Evolutionary conservation across 2,113 vertebrate genomes (phyloP).

Genomic region (Todiramphus chloris): DNA sequence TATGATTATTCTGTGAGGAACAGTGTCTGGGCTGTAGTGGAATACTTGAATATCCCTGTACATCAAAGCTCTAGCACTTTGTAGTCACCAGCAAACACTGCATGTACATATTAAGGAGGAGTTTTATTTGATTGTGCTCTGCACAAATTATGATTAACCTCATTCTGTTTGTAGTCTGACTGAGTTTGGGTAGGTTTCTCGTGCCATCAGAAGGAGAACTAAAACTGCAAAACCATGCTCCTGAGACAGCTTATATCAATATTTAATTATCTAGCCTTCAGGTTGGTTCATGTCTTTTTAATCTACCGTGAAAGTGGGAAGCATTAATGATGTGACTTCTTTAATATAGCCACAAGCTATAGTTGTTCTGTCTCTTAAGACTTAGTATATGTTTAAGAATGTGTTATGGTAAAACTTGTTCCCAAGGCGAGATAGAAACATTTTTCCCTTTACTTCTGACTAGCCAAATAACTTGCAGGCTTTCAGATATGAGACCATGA

Average conservation of each 20-base stretch:
- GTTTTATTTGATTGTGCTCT: background rate
- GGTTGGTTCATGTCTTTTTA: constrained; percentile 8
- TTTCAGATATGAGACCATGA: background rate
- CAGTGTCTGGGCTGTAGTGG: background rate
- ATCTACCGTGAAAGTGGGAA: background rate
- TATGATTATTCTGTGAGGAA: background rate
- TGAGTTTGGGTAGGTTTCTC: background rate
- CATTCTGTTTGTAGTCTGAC: background rate
- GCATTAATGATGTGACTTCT: background rate
- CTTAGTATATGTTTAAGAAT: background rate
- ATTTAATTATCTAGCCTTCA: constrained; percentile 2
- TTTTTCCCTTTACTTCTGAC: background rate
- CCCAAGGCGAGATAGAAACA: background rate
- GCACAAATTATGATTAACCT: background rate
- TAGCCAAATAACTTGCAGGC: background rate
- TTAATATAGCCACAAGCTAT: background rate
- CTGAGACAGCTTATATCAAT: constrained; percentile 1
- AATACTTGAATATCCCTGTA: background rate
- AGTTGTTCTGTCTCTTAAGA: background rate
- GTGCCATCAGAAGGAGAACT: background rate
- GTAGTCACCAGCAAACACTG: background rate
- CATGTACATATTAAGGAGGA: background rate
- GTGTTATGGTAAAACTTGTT: background rate
- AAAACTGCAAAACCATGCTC: background rate
- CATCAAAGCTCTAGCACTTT: background rate